Evolutionary conservation across 2,797 vertebrate genomes (phyloP), one percentile per base, ranked within the genome.

Genomic region (Labeo calbasu): DNA sequence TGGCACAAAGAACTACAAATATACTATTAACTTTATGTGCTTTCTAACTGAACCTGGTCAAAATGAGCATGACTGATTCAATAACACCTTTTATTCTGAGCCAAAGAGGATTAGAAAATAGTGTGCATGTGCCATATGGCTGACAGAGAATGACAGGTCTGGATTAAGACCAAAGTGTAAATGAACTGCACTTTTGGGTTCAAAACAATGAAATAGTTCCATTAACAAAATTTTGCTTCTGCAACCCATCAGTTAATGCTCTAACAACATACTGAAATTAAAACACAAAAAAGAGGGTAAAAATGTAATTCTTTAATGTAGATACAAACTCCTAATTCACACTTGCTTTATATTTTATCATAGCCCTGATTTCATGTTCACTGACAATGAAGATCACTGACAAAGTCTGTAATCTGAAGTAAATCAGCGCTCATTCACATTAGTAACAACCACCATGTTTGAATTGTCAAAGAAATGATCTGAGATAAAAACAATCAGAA

Each of bases 81-180:
- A 77, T 59, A 23, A 59, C 73, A 59, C 43, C 8, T 75, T 32
- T 59, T 2, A 73, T 73, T 73, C 48, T 53, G 55, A 46, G 53
- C 4, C 75, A 25, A 66, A 21, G 46, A 66, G 12, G 19, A 69
- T 53, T 68, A 8, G 19, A 53, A 70, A 40, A 81, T 19, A 57
- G 1, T 25, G 7, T 23, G 28, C 25, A 50, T 40, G 28, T n/a
- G 48, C 63, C 50, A 80, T 71, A 66, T 59, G 70, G 25, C 72
- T 70, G 53, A 63, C 79, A 69, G 25, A 53, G 17, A 61, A 84
- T 12, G 28, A 53, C 59, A 68, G 50, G 12, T 79, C 65, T 73
- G 25, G 36, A 77, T 72, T 71, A 40, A 32, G n/a, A 66, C 17
- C 28, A 40, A 15, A 7, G 63, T 17, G 17, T 40, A 28, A 43